Evolutionary conservation across 2,888 invertebrate species (phyloP).

Genomic region (Psylliodes chrysocephalus): DNA sequence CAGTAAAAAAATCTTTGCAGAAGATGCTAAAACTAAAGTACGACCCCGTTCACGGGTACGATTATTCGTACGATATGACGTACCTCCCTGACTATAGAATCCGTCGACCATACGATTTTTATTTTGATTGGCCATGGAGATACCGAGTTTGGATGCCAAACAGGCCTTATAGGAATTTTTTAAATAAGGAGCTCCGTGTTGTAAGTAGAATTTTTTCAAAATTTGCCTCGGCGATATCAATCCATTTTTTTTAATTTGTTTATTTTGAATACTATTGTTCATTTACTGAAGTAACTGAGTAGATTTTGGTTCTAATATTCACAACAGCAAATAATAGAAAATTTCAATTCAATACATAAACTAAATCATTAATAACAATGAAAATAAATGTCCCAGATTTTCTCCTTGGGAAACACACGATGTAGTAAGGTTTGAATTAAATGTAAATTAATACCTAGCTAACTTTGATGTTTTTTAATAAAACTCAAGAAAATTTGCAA

Average conservation of each 20-base stretch:
- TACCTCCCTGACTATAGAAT: conserved; percentile 49
- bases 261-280: too few species aligned
- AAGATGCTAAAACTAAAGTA: conserved; percentile 51
- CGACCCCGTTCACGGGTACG: conserved; percentile 51
- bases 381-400: too few species aligned
- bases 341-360: too few species aligned
- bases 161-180: conserved; percentile 47
- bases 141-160: conserved; percentile 47
- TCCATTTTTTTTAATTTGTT: neutral
- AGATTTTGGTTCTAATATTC: too few species aligned
- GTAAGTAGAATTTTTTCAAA: conserved; percentile 45
- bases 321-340: too few species aligned
- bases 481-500: too few species aligned
- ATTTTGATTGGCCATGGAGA: conserved; percentile 52
- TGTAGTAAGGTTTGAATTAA: too few species aligned
- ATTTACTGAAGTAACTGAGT: too few species aligned
- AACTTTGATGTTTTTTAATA: too few species aligned
- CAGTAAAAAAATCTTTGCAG: conserved; percentile 40
- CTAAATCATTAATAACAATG: too few species aligned
- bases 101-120: conserved; percentile 49
- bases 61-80: conserved; percentile 44
- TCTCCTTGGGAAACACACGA: too few species aligned
- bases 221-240: conserved; percentile 11
- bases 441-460: too few species aligned
- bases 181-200: conserved; percentile 46